Evolutionary conservation across 2,888 invertebrate genomes (phyloP).

Genomic region (Volucella inflata): DNA sequence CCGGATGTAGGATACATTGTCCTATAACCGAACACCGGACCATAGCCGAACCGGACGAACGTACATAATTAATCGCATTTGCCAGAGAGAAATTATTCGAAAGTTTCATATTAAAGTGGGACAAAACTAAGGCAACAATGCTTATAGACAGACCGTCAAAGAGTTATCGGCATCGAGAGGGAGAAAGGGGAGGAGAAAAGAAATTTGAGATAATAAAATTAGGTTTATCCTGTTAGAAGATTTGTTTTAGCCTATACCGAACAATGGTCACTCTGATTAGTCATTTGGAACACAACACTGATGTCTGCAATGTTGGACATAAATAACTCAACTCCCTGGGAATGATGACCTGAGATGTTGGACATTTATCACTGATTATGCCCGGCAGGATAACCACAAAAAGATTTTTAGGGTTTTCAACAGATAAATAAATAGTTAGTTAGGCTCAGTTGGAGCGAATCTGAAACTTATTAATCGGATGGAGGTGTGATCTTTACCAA

Average conservation of each 20-base stretch:
- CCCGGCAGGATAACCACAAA: conserved; percentile 49
- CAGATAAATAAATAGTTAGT: conserved; percentile 45
- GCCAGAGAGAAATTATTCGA: conserved; percentile 65
- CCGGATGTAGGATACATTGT: conserved; percentile 20
- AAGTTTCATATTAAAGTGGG: conserved; percentile 50
- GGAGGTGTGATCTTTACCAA: conserved; percentile 25
- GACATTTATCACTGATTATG: conserved; percentile 68
- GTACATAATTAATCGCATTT: conserved; percentile 73
- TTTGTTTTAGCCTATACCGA: conserved; percentile 38
- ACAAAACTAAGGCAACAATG: conserved; percentile 7
- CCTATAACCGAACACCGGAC: conserved; percentile 45
- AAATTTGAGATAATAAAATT: conserved; percentile 57
- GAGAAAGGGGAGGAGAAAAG: neutral
- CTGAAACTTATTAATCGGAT: conserved; percentile 15
- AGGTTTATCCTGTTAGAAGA: conserved; percentile 61
- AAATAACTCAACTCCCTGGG: conserved; percentile 45
- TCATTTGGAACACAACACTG: conserved; percentile 47
- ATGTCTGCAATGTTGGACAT: conserved; percentile 48
- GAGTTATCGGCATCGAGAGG: neutral
- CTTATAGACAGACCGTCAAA: neutral
- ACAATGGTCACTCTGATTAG: conserved; percentile 48
- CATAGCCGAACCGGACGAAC: conserved; percentile 41
- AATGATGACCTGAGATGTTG: conserved; percentile 53
- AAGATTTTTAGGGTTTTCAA: conserved; percentile 42
- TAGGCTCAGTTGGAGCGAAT: neutral